Conservation (phyloP, 2,113 vertebrate genomes). For the Pelvicachromis taeniatus region DNA sequence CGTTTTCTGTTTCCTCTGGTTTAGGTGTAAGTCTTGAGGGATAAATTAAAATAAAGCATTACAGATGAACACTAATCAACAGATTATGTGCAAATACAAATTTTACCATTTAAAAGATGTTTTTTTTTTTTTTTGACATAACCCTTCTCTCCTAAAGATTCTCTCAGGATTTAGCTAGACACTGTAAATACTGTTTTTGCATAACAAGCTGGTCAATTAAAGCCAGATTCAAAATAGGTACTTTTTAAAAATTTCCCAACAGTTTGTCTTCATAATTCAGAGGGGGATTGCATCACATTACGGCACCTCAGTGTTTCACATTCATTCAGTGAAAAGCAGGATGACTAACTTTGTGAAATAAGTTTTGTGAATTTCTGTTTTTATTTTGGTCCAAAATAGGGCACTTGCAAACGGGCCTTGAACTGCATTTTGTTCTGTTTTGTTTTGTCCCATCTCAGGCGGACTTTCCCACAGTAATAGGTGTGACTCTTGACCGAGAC, state of each 20-base stretch:
- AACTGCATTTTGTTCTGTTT: not conserved
- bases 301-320: not conserved
- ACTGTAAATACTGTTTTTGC: not conserved
- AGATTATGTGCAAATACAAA: not conserved
- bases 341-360: not conserved
- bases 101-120: not conserved
- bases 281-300: not conserved
- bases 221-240: not conserved
- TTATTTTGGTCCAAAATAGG: not conserved
- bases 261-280: not conserved
- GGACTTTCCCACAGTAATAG: constrained; percentile 96
- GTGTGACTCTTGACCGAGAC: constrained; percentile 90
- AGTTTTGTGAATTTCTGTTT: not conserved
- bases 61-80: not conserved
- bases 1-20: not conserved
- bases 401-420: not conserved
- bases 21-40: not conserved
- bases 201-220: not conserved
- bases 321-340: not conserved
- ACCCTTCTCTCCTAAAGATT: not conserved
- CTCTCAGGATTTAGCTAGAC: not conserved
- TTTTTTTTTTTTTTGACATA: not conserved
- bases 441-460: constrained; percentile 72
- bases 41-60: not conserved
- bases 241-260: constrained; percentile 14